Conservation (phyloP, 2,888 invertebrate genomes). For the Coleophora deauratella region DNA sequence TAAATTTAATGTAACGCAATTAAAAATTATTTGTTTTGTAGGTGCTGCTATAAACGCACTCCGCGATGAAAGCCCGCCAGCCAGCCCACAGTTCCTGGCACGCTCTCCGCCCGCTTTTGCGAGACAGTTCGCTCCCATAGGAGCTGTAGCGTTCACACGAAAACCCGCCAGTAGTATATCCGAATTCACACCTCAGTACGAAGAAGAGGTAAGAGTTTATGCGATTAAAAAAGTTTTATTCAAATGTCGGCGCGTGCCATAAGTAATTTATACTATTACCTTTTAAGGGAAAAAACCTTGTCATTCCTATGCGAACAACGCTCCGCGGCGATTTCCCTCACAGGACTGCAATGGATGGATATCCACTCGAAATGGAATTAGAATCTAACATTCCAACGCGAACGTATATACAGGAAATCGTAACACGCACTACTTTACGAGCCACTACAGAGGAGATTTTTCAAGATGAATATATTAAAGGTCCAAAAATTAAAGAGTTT, state of each 20-base stretch:
- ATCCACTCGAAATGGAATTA: no score
- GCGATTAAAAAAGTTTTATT: no score
- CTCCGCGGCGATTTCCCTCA: background rate
- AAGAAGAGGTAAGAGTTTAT: background rate
- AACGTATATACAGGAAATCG: no score
- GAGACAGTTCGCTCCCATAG: slow-evolving; percentile 52
- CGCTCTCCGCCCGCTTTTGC: slow-evolving; percentile 21
- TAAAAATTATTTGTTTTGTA: no score
- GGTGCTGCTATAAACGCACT: slow-evolving; percentile 19
- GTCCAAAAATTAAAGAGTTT: no score
- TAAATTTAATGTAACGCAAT: no score
- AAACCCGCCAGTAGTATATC: slow-evolving; percentile 26
- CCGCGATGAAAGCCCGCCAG: slow-evolving; percentile 56
- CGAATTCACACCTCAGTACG: slow-evolving; percentile 25
- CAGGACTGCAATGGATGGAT: no score
- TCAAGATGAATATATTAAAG: no score
- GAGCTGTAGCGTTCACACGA: slow-evolving; percentile 47
- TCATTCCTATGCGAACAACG: slow-evolving; percentile 28
- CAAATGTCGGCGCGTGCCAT: no score
- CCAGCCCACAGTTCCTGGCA: slow-evolving; percentile 45
- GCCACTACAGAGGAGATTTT: no score
- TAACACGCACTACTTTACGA: no score
- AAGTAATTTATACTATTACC: background rate
- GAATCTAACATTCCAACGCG: no score
- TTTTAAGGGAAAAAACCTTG: slow-evolving; percentile 10